Conservation (phyloP, 2,797 vertebrate genomes). For the Spizella passerina region DNA sequence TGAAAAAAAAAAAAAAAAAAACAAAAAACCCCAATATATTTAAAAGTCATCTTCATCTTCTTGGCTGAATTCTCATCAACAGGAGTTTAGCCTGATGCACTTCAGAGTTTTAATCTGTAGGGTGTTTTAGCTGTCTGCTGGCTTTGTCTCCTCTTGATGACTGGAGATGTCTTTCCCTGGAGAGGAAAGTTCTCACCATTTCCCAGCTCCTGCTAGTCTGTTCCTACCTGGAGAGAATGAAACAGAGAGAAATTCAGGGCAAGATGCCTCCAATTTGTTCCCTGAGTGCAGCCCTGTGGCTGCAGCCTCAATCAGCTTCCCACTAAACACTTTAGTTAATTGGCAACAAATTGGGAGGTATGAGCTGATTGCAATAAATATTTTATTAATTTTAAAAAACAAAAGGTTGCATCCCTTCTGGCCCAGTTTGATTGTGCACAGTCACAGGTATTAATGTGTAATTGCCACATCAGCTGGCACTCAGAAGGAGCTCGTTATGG, state of each 20-base stretch:
- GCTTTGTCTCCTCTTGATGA: not conserved
- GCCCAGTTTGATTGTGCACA: constrained; percentile 42
- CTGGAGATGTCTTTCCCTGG: not conserved
- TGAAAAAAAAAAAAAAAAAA: not conserved
- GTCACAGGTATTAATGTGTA: constrained; percentile 17
- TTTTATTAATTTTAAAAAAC: constrained; percentile 53
- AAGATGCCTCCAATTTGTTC: not conserved
- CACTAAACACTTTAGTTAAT: constrained; percentile 54
- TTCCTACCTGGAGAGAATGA: not conserved
- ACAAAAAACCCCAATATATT: not conserved
- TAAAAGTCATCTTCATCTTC: not conserved
- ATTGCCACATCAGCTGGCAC: constrained; percentile 53
- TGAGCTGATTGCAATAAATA: constrained; percentile 61
- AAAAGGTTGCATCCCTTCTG: constrained; percentile 41
- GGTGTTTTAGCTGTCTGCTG: not conserved
- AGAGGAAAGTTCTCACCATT: not conserved
- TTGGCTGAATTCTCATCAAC: not conserved
- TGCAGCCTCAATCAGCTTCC: constrained; percentile 34
- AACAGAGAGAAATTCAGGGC: not conserved
- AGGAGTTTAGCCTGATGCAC: not conserved
- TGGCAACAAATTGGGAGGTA: constrained; percentile 52
- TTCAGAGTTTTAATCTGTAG: not conserved
- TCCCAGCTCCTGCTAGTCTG: not conserved
- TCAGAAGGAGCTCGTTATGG: constrained; percentile 41
- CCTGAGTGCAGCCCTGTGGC: not conserved